Percentiles rank a stretch among this genome's conserved stretches.
Conservation (phyloP, 2,797 vertebrate species). For the Amblyopsis hoosieri region DNA sequence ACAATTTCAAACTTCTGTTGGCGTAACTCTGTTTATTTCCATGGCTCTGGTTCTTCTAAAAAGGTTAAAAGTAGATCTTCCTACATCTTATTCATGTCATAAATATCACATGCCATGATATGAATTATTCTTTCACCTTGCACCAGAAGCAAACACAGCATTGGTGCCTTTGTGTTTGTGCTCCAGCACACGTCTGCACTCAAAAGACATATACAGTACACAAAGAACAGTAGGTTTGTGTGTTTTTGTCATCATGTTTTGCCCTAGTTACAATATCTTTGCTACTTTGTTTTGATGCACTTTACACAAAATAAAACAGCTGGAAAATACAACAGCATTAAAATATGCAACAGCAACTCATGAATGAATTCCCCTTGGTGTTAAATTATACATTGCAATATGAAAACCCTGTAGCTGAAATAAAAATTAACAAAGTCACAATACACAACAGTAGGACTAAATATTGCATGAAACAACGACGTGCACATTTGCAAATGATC, state of each 20-base stretch:
- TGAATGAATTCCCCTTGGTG: conserved; percentile 21
- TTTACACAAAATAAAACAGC: conserved; percentile 25
- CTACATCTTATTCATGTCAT: too few relatives aligned
- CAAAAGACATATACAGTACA: not conserved
- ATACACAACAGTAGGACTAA: not conserved
- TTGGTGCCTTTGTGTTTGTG: not conserved
- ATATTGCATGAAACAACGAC: conserved; percentile 16
- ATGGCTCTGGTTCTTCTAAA: too few relatives aligned
- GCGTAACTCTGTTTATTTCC: too few relatives aligned
- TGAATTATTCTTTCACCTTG: too few relatives aligned
- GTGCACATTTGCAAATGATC: conserved; percentile 13
- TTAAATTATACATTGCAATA: conserved; percentile 29
- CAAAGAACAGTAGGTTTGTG: not conserved
- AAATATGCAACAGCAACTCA: conserved; percentile 32
- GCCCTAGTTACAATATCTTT: not conserved
- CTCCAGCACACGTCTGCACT: too few relatives aligned
- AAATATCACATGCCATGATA: too few relatives aligned
- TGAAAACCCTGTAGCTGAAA: conserved; percentile 5
- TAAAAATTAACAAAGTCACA: conserved; percentile 10
- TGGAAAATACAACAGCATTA: conserved; percentile 5
- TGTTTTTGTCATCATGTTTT: not conserved
- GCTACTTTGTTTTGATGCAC: conserved; percentile 24
- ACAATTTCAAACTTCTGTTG: too few relatives aligned
- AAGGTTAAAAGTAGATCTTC: too few relatives aligned
- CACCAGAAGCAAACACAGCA: too few relatives aligned